Base-by-base conservation (phyloP, 2,888 invertebrate genomes). In the Xestia rhomboidea region DNA sequence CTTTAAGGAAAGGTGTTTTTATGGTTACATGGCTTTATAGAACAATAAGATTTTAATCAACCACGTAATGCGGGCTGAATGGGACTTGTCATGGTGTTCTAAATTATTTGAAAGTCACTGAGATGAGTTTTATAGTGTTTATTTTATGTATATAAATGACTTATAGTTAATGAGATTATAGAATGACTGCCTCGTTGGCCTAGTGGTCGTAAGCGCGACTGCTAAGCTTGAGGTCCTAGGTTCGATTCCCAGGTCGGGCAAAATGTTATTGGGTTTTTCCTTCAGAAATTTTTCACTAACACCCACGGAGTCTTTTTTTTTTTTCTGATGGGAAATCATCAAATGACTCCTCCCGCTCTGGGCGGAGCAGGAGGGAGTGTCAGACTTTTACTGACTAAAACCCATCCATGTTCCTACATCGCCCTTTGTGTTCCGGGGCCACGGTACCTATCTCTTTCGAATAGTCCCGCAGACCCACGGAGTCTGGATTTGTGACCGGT, bases 21-120 rank as follows among this genome's bases (percentile, higher is more conserved):
- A 84, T 85, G 79, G 85, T 87, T 84, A 85, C 79, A 85, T 82
- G 84, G 90, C 76, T 86, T 87, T 87, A 89, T 75, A 81, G 89
- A 90, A 92, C 92, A 93, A 92, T 91, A 78, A 88, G 88, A 90
- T 87, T 82, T 83, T 84, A 87, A 89, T 86, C 88, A 85, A 80
- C 44, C 83, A 70, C 71, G 73, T 89, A 83, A 87, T 88, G 84
- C 81, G 75, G 85, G 79, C 54, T 73, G 38, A 75, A 73, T 72
- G 70, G 73, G 68, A 68, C 66, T 72, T 79, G 75, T 79, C 76
- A 79, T 83, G 69, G 76, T 80, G 73, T 63, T 78, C 77, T 68
- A 73, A 77, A 76, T 82, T 72, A 76, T 76, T 67, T 76, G 27
- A 75, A 66, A 72, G 51, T 62, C 30, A 54, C 46, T 54, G 24